Evolutionary conservation across 2,888 invertebrate species (phyloP).

Genomic region (Morpho achilles): DNA sequence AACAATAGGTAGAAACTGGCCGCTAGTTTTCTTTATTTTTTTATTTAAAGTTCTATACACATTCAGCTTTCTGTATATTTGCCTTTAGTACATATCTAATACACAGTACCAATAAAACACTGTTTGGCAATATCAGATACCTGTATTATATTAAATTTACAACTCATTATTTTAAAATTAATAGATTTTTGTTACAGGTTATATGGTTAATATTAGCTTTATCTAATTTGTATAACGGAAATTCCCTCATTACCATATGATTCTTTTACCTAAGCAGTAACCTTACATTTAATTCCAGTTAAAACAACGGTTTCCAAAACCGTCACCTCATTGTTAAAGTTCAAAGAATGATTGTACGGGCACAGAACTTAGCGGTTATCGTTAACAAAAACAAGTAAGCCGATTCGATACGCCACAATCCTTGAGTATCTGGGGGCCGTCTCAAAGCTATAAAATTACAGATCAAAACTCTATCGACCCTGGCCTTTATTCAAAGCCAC

Average conservation of each 20-base stretch:
- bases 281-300: conserved; percentile 4
- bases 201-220: too few relatives aligned
- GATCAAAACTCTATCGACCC: conserved; percentile 77
- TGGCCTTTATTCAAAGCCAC: conserved; percentile 72
- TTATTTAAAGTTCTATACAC: too few relatives aligned
- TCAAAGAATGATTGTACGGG: conserved; percentile 16
- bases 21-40: too few relatives aligned
- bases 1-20: too few relatives aligned
- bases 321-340: conserved; percentile 14
- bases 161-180: too few relatives aligned
- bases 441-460: conserved; percentile 78
- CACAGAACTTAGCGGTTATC: conserved; percentile 20
- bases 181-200: too few relatives aligned
- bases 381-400: conserved; percentile 55
- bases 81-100: too few relatives aligned
- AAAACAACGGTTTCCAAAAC: conserved; percentile 11
- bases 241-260: neutral
- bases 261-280: conserved; percentile 1
- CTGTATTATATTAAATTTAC: too few relatives aligned
- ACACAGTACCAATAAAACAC: too few relatives aligned
- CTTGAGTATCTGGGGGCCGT: conserved; percentile 58
- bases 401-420: conserved; percentile 60
- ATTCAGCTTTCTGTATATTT: too few relatives aligned
- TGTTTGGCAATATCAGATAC: too few relatives aligned
- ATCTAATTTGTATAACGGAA: neutral